phyloP scores from a whole-genome alignment of 2,888 invertebrate genomes.

The Drosophila melanocephala region DNA sequence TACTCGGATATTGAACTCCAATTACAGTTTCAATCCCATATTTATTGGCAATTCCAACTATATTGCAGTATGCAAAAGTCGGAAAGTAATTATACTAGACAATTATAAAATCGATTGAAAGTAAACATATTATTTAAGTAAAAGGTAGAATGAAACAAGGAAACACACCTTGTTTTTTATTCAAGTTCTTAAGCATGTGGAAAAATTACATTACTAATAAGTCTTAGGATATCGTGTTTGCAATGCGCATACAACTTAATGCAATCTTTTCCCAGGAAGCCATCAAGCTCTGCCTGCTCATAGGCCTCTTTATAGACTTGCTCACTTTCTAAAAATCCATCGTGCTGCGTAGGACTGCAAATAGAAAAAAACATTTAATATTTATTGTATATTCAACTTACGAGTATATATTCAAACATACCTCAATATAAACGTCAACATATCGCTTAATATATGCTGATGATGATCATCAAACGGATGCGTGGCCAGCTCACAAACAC shows the following conservation, averaged over 20 bases:
- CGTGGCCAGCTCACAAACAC: conserved; percentile 89
- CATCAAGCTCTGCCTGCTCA: conserved; percentile 81
- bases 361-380: background rate
- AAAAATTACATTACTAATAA: conserved; percentile 69
- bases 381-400: background rate
- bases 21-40: no score
- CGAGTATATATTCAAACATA: conserved; percentile 83
- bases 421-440: conserved; percentile 89
- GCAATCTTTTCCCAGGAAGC: conserved; percentile 78
- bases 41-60: no score
- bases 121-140: background rate
- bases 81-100: background rate
- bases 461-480: conserved; percentile 87
- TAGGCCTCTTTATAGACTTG: conserved; percentile 82
- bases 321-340: conserved; percentile 87
- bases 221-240: conserved; percentile 65
- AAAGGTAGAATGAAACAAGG: conserved; percentile 58
- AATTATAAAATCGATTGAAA: conserved; percentile 7
- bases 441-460: conserved; percentile 88
- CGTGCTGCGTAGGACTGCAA: conserved; percentile 86
- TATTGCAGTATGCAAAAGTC: background rate
- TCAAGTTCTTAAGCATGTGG: conserved; percentile 18
- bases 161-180: conserved; percentile 7
- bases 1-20: no score
- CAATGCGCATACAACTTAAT: conserved; percentile 74